These are phyloP conservation scores for Petrolisthes manimaculis DNA, from an alignment of 2,888 invertebrate genomes.

Conservation along the genomic window DNA sequence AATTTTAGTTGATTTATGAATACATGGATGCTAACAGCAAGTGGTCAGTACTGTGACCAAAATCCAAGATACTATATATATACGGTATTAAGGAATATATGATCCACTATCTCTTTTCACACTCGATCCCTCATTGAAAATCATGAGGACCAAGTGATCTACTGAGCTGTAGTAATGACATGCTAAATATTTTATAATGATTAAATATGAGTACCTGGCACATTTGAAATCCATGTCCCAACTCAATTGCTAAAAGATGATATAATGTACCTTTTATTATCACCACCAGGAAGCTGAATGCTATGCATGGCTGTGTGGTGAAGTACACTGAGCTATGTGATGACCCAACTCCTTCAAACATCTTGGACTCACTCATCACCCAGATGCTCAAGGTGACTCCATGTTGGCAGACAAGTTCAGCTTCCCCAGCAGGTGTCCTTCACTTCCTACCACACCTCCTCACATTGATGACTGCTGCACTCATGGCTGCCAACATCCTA, in stretches of 20 bases:
- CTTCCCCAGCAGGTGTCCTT: not conserved
- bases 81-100: no score
- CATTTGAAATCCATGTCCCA: not conserved
- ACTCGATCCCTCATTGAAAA: no score
- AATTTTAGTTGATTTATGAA: no score
- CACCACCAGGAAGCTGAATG: slow-evolving; percentile 37
- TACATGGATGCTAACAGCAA: no score
- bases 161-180: not conserved
- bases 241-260: not conserved
- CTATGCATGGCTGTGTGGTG: slow-evolving; percentile 56
- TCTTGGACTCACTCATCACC: slow-evolving; percentile 56
- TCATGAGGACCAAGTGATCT: no score
- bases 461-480: slow-evolving; percentile 49
- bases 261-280: not conserved
- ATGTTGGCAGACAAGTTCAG: slow-evolving; percentile 45
- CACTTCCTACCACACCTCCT: slow-evolving; percentile 39
- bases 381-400: slow-evolving; percentile 61
- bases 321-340: slow-evolving; percentile 51
- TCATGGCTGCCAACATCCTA: slow-evolving; percentile 58
- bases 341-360: slow-evolving; percentile 59
- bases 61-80: no score
- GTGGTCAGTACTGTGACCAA: no score
- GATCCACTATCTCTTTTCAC: no score
- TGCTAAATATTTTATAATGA: not conserved
- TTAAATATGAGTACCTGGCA: no score